Evolutionary conservation across 2,113 vertebrate species (phyloP).

Genomic region (Periophthalmodon schlosseri): DNA sequence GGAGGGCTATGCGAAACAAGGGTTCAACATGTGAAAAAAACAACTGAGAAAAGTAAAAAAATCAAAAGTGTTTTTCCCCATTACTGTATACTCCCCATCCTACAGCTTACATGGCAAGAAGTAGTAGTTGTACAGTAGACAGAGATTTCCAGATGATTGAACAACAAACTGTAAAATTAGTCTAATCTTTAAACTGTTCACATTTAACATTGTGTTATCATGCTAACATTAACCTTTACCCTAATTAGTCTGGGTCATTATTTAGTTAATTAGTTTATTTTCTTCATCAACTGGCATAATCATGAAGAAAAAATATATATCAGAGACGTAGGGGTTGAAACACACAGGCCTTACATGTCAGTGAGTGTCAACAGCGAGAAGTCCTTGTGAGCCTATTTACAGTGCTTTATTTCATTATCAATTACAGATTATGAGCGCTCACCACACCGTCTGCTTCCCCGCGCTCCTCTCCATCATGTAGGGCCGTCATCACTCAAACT

Average conservation of each 20-base stretch:
- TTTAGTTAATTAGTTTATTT: no score
- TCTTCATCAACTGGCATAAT: no score
- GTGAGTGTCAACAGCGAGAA: slow-evolving; percentile 54
- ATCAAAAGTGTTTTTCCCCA: no score
- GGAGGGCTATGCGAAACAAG: no score
- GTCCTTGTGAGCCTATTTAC: slow-evolving; percentile 66
- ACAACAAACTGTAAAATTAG: no score
- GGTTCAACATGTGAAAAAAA: no score
- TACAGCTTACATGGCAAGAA: no score
- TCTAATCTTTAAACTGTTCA: no score
- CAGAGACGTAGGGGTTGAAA: slow-evolving; percentile 37
- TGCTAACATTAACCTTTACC: neutral
- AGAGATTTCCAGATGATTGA: neutral
- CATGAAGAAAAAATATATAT: no score
- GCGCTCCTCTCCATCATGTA: slow-evolving; percentile 75
- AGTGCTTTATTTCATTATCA: slow-evolving; percentile 77
- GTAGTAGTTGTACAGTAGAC: neutral
- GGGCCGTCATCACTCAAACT: slow-evolving; percentile 76
- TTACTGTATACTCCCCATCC: no score
- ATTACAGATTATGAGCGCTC: slow-evolving; percentile 79
- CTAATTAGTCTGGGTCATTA: neutral
- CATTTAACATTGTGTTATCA: neutral
- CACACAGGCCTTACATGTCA: slow-evolving; percentile 60
- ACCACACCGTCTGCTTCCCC: slow-evolving; percentile 62
- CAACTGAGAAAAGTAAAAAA: no score